phyloP scores from a whole-genome alignment of 2,797 vertebrate genomes.

The Anabacerthia variegaticeps region DNA sequence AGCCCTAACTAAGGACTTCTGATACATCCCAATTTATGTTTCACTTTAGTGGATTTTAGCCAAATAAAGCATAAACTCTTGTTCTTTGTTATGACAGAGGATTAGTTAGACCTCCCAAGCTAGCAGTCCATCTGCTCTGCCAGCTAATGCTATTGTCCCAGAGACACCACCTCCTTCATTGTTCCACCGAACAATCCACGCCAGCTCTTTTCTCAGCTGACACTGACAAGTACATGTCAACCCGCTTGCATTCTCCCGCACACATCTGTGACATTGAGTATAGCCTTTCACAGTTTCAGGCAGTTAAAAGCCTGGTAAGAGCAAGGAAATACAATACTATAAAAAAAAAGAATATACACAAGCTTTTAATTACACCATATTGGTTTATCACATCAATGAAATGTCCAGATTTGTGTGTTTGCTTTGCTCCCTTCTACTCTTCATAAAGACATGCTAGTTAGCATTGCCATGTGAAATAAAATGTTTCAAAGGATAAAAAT shows the following conservation, averaged over 20 bases:
- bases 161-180: constrained; percentile 64
- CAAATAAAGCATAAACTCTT: constrained; percentile 38
- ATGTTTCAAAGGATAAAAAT: background rate
- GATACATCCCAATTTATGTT: background rate
- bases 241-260: background rate
- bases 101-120: constrained; percentile 52
- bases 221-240: constrained; percentile 63
- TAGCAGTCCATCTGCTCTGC: constrained; percentile 62
- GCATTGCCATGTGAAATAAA: background rate
- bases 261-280: constrained; percentile 49
- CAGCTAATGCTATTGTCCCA: constrained; percentile 51
- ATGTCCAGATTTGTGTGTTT: background rate
- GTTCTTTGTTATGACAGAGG: constrained; percentile 24
- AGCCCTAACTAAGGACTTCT: background rate
- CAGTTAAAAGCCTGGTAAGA: background rate
- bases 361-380: background rate
- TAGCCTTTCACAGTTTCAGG: constrained; percentile 32
- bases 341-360: background rate
- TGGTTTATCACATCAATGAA: background rate
- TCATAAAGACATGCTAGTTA: background rate
- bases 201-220: constrained; percentile 54
- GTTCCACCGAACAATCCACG: constrained; percentile 20
- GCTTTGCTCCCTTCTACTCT: background rate
- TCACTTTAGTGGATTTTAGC: background rate
- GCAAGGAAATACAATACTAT: background rate